A percentile compares a stretch with the other conserved stretches of the same genome.
These are phyloP conservation scores for Ondatra zibethicus DNA, from an alignment of 2,113 vertebrate genomes.

Conservation along the genomic window DNA sequence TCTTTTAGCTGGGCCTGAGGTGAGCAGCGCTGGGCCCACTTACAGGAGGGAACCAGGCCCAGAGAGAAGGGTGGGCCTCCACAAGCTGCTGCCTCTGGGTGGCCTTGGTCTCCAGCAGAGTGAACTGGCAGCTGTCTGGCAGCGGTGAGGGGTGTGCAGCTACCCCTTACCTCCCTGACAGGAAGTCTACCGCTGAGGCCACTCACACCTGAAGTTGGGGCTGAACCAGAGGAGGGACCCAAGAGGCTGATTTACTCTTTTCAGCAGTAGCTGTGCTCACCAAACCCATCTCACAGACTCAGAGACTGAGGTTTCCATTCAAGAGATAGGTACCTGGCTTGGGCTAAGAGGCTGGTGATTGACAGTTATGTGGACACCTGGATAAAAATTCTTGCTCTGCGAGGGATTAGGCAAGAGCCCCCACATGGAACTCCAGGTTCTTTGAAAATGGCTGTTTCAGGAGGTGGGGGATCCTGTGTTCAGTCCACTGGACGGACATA, in stretches of 20 bases:
- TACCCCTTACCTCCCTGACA: neutral
- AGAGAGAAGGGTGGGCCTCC: neutral
- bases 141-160: neutral
- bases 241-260: neutral
- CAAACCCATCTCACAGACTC: neutral
- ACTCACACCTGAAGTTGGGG: neutral
- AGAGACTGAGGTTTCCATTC: neutral
- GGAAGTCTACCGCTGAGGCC: neutral
- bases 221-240: neutral
- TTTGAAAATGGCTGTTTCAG: neutral
- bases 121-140: neutral
- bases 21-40: neutral
- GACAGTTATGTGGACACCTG: neutral
- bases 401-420: neutral
- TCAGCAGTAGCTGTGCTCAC: rapidly evolving
- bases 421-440: neutral
- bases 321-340: neutral
- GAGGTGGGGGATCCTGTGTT: neutral
- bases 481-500: neutral
- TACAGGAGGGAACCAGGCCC: neutral
- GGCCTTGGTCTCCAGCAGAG: neutral
- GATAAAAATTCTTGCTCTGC: neutral
- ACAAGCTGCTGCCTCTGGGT: neutral
- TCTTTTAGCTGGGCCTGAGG: neutral
- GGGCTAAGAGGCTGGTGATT: neutral